Percentiles rank a stretch among this genome's conserved stretches.
These are phyloP conservation scores for Heterodera schachtii DNA, from an alignment of 1,140 invertebrate genomes.

Conservation along the genomic window DNA sequence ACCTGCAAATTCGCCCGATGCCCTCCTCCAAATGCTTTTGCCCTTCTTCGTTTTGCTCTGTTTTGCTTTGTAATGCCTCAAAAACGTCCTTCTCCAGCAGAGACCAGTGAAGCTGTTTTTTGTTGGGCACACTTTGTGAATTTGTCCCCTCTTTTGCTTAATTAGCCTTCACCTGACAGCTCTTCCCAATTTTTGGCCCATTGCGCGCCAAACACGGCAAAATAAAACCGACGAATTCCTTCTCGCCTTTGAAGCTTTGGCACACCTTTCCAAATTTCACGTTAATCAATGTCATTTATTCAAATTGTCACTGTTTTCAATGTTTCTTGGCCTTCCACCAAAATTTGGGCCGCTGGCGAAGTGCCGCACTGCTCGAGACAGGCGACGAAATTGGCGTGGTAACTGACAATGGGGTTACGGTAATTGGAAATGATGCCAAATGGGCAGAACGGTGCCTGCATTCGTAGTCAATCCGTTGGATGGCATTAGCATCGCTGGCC, in stretches of 20 bases:
- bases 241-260: constrained; percentile 16
- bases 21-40: not conserved
- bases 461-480: constrained; percentile 7
- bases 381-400: not conserved
- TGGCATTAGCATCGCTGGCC: not conserved
- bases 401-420: not conserved
- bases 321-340: constrained; percentile 18
- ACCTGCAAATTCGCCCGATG: constrained; percentile 15
- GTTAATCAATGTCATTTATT: not conserved
- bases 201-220: constrained; percentile 18
- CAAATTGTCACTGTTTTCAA: constrained; percentile 4
- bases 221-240: constrained; percentile 16
- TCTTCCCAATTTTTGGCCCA: constrained; percentile 16
- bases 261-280: constrained; percentile 2
- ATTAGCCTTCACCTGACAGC: constrained; percentile 13
- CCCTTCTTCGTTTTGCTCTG: not conserved
- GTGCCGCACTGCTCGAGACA: not conserved
- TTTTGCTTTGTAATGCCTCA: constrained; percentile 14
- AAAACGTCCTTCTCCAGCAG: constrained; percentile 27
- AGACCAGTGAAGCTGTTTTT: constrained; percentile 28
- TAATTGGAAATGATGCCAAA: too few relatives aligned
- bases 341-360: constrained; percentile 14
- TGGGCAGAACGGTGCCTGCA: constrained; percentile 4
- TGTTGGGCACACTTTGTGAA: not conserved
- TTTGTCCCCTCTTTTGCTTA: not conserved